Conservation (phyloP, 2,888 invertebrate genomes). For the Noctua comes region DNA sequence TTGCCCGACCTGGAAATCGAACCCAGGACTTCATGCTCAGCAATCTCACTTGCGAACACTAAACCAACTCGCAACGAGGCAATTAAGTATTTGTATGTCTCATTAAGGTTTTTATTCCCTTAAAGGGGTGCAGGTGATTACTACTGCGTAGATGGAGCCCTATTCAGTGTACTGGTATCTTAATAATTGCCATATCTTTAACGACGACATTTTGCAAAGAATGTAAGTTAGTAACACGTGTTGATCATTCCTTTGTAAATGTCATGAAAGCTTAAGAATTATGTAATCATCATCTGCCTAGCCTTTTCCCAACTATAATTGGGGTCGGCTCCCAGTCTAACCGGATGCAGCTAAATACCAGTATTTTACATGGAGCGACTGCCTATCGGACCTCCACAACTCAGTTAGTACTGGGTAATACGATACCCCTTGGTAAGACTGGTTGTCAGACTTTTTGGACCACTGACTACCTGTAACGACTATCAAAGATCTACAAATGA, state of each 20-base stretch:
- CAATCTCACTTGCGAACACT: neutral
- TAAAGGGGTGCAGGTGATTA: conserved; percentile 32
- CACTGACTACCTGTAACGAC: no score
- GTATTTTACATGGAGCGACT: no score
- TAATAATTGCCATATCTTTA: conserved; percentile 16
- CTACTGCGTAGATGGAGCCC: neutral
- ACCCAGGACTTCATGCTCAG: neutral
- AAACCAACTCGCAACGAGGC: neutral
- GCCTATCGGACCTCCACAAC: no score
- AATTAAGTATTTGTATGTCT: neutral
- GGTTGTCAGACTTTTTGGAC: no score
- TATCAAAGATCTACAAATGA: no score
- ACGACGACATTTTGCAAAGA: neutral
- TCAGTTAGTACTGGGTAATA: no score
- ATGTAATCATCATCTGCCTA: no score
- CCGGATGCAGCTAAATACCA: no score
- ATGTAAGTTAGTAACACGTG: conserved; percentile 15
- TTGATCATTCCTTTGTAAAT: conserved; percentile 18
- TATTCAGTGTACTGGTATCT: conserved; percentile 24
- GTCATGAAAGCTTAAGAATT: neutral
- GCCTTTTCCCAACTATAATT: no score
- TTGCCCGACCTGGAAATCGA: neutral
- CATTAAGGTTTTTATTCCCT: neutral
- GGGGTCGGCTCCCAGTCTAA: no score
- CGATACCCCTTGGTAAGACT: no score